phyloP scores from a whole-genome alignment of 2,113 vertebrate genomes.

The Alligator sinensis region DNA sequence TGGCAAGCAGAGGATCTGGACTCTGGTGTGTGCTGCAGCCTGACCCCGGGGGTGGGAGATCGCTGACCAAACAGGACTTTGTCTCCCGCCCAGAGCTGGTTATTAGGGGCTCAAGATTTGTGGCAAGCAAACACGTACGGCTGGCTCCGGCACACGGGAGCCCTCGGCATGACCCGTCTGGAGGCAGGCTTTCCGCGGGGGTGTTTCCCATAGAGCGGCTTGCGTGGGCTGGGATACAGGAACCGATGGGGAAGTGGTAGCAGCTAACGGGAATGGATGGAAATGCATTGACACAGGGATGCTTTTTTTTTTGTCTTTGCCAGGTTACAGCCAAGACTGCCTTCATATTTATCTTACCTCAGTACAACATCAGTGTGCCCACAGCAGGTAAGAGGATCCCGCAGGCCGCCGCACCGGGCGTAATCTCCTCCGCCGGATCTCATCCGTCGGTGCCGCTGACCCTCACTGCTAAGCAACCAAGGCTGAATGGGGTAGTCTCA shows the following conservation, averaged over 20 bases:
- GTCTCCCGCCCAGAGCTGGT: not conserved
- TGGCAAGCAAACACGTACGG: not conserved
- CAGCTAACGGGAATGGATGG: not conserved
- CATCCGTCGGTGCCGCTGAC: accelerated
- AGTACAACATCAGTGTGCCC: slow-evolving; percentile 91
- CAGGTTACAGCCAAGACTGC: slow-evolving; percentile 97
- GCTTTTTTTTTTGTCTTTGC: slow-evolving; percentile 56
- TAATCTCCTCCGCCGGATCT: not conserved
- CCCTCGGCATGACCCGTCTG: not conserved
- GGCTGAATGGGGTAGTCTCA: not conserved
- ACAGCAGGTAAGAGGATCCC: slow-evolving; percentile 85
- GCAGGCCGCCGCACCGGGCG: accelerated
- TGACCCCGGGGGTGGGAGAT: not conserved
- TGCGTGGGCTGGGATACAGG: not conserved
- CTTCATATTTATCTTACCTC: slow-evolving; percentile 97
- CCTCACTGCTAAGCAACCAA: not conserved
- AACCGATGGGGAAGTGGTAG: no score
- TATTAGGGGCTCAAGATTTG: not conserved
- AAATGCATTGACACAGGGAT: not conserved
- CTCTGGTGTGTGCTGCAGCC: not conserved
- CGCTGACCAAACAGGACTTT: not conserved
- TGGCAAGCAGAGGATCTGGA: not conserved
- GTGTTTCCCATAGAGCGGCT: not conserved
- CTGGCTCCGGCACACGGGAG: not conserved
- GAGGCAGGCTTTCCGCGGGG: not conserved